Conservation (phyloP, 2,797 vertebrate species). For the Acipenser transmontanus region DNA sequence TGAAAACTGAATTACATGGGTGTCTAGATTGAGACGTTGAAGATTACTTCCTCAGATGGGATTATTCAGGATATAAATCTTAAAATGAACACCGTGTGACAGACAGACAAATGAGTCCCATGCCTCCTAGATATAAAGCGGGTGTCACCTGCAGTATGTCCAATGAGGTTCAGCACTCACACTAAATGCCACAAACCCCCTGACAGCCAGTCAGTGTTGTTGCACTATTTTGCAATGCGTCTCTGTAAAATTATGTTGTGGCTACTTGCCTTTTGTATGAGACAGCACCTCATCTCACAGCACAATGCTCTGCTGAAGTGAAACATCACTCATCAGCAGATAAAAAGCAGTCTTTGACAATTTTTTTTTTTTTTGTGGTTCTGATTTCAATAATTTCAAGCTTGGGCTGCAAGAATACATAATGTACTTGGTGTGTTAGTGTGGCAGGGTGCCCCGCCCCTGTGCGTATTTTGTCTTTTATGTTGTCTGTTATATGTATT, state of each 20-base stretch:
- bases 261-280: not conserved
- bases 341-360: not conserved
- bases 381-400: constrained; percentile 13
- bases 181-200: not conserved
- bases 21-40: constrained; percentile 10
- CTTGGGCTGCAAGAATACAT: not conserved
- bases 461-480: too few species aligned
- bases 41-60: constrained; percentile 13
- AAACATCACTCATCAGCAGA: not conserved
- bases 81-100: constrained; percentile 8
- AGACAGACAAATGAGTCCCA: constrained; percentile 3
- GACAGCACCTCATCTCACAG: not conserved
- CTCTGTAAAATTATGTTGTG: not conserved
- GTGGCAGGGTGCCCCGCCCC: too few species aligned
- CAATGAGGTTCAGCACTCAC: not conserved
- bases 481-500: too few species aligned
- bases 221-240: not conserved
- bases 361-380: not conserved
- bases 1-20: constrained; percentile 6
- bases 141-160: not conserved
- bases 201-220: constrained; percentile 1
- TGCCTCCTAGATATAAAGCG: constrained; percentile 16
- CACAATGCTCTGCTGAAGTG: not conserved
- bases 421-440: not conserved
- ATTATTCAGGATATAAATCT: constrained; percentile 20